Evolutionary conservation across 2,113 vertebrate species (phyloP), one percentile per base, ranked within the genome.

Genomic region (Gasterosteus aculeatus): DNA sequence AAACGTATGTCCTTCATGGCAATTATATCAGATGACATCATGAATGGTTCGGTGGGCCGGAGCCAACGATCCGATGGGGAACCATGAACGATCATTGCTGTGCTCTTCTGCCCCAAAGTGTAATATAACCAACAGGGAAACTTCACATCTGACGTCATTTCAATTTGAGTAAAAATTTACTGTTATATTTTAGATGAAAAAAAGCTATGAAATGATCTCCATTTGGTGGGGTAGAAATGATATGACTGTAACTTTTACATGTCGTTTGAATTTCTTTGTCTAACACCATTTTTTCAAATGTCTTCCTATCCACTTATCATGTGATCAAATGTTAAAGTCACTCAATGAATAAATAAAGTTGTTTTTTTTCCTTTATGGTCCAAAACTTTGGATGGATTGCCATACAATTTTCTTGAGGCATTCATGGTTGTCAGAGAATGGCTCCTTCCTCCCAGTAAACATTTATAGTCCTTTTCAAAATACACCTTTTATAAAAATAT

Each of bases 11-110:
- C 3, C 62, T 67, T 51, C 33, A 51, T 19, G 15, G 15, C 57
- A 26, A 29, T 56, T 7, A 58, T 39, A 63, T 68, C 72, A 53
- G n/a, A 63, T 22, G 16, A 16, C 80, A 56, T 58, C 9, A 15
- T 56, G 18, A 10, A n/a, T 26, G 58, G 38, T 33, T 1, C 46
- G 19, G 54, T 47, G 38, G 3, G 18, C 59, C 29, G 35, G 18
- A 68, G 51, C 67, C 26, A 38, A 39, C 18, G 19, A 44, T 54
- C 51, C 60, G 1, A 33, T 35, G 9, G 26, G 35, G 6, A 66
- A 26, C 26, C 53, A 15, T 9, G 1, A 53, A n/a, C 47, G 14
- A 19, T 16, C 15, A 15, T 47, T 42, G 4, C 6, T n/a, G 58
- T 53, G 4, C 14, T 41, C 18, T 33, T 70, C 54, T 59, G 11